These are phyloP conservation scores for Rhizoglyphus robini DNA, from an alignment of 1,140 invertebrate species.

Conservation along the genomic window DNA sequence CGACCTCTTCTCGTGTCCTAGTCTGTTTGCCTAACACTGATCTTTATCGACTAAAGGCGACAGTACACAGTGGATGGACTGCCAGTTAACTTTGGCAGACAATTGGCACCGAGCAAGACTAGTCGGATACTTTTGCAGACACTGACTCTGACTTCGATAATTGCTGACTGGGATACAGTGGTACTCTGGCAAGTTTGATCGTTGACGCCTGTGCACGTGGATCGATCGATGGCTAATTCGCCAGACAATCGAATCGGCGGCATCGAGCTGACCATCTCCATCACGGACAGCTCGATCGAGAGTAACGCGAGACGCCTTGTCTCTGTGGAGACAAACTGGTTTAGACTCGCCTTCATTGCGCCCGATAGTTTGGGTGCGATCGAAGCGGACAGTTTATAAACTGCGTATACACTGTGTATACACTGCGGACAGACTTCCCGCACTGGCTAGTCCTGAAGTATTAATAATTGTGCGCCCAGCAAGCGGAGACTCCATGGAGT, in stretches of 20 bases:
- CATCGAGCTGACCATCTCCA: no score
- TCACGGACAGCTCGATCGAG: background rate
- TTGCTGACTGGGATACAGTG: no score
- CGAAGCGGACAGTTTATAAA: background rate
- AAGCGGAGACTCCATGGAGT: no score
- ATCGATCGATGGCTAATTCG: constrained; percentile 4
- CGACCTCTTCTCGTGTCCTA: no score
- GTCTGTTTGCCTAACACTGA: no score
- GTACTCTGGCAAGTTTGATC: background rate
- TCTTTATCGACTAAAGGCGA: background rate
- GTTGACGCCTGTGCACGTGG: background rate
- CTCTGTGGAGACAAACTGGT: no score
- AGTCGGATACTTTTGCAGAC: no score
- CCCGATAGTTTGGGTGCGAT: background rate
- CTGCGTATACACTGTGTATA: no score
- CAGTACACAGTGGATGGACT: background rate
- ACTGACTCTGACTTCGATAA: background rate
- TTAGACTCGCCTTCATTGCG: no score
- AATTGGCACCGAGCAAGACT: background rate
- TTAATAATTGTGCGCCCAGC: background rate
- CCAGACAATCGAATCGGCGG: background rate
- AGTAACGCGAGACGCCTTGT: background rate
- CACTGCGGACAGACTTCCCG: background rate
- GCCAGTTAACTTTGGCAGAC: no score
- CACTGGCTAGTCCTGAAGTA: background rate